Evolutionary conservation across 1,140 invertebrate genomes (phyloP).

Genomic region (Adoxophyes honmai): DNA sequence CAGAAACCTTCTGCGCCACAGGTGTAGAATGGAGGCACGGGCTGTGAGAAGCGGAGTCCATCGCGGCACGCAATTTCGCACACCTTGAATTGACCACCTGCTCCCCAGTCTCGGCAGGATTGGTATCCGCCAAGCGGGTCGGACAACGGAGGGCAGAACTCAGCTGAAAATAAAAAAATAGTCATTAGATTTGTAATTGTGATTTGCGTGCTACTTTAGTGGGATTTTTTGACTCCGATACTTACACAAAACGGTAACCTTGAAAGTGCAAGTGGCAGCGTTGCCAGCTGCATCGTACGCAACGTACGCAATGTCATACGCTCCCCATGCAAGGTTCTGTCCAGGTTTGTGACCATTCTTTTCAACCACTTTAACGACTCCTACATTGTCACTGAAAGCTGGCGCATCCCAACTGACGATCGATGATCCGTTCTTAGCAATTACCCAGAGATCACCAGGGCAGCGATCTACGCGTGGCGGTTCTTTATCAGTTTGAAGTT

Average conservation of each 20-base stretch:
- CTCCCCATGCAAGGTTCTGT: slow-evolving; percentile 94
- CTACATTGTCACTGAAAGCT: slow-evolving; percentile 92
- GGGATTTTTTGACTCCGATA: slow-evolving; percentile 27
- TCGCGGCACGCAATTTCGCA: slow-evolving; percentile 93
- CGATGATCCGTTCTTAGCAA: slow-evolving; percentile 93
- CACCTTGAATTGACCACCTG: slow-evolving; percentile 95
- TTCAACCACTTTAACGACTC: slow-evolving; percentile 87
- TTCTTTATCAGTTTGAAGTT: slow-evolving; percentile 90
- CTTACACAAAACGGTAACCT: slow-evolving; percentile 93
- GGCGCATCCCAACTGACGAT: slow-evolving; percentile 97
- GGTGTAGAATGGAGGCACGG: slow-evolving; percentile 95
- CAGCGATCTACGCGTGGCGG: slow-evolving; percentile 93
- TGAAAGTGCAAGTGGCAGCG: slow-evolving; percentile 94
- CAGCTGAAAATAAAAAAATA: slow-evolving; percentile 77
- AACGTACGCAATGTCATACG: slow-evolving; percentile 95
- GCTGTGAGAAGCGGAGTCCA: slow-evolving; percentile 92
- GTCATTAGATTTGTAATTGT: neutral
- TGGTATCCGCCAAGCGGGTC: slow-evolving; percentile 94
- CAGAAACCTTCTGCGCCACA: slow-evolving; percentile 98
- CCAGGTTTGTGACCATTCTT: slow-evolving; percentile 93
- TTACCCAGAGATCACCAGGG: slow-evolving; percentile 95
- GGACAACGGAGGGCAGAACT: slow-evolving; percentile 91
- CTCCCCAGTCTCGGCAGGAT: slow-evolving; percentile 96
- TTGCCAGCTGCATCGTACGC: slow-evolving; percentile 95
- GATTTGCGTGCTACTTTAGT: neutral